Evolutionary conservation across 2,888 invertebrate species (phyloP), one percentile per base, ranked within the genome.

Genomic region (Nymphalis c-album): DNA sequence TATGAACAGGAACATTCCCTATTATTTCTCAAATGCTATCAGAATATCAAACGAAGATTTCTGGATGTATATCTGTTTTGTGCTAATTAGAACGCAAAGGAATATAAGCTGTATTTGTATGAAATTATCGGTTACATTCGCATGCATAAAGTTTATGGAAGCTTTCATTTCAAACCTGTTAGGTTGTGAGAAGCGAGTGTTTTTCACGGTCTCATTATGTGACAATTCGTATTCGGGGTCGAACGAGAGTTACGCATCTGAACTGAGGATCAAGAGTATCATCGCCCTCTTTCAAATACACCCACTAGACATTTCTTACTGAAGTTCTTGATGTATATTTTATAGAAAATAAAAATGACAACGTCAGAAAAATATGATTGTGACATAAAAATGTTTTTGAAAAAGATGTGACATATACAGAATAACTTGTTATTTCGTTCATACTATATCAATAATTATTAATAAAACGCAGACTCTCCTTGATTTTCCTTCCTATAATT

Each of bases 211-310:
- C 76, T 75, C 86, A 89, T 90, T 90, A 89, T 81, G 80, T 79
- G 86, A 85, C 85, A 76, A 90, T 90, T 90, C 85, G 88, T 90
- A 90, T 90, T 90, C 90, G 84, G 79, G 78, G 78, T 82, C 80
- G 77, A 81, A 75, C 69, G 61, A 62, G 64, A 67, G 70, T 63
- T 67, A 69, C 64, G 35, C 67, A 63, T 51, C 53, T 61, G 47
- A 60, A 64, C 50, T 20, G 45, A 63, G 64, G 69, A 64, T 67
- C 57, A 60, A 71, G 67, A 57, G 69, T 61, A 61, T 61, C 61
- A 60, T 47, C 59, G 64, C 53, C 55, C 69, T 40, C 40, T 55
- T 64, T 63, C 66, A 22, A 63, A 71, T 63, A 53, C 55, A 60
- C 60, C 46, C 63, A 40, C 26, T 53, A 47, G 60, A 61, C 60